Percentiles rank a stretch among this genome's conserved stretches.
These are phyloP conservation scores for Pollicipes pollicipes DNA, from an alignment of 1,140 invertebrate species.

Conservation along the genomic window DNA sequence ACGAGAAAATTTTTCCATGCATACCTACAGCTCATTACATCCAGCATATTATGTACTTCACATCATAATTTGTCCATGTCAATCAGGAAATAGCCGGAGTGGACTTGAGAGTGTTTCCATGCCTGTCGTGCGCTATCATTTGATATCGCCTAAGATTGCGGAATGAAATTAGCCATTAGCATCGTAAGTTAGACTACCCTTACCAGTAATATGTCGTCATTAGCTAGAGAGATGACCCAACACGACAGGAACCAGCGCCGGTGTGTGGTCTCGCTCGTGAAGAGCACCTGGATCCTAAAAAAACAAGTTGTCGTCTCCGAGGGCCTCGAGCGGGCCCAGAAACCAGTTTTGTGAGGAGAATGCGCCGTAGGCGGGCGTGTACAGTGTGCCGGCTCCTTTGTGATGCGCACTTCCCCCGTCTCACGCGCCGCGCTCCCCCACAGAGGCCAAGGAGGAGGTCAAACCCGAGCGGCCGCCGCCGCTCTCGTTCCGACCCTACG, in stretches of 20 bases:
- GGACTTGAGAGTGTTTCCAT: neutral
- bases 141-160: neutral
- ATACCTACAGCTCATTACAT: too few species aligned
- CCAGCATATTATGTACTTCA: neutral
- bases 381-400: too few species aligned
- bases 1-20: too few species aligned
- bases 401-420: too few species aligned
- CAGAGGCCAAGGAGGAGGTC: neutral
- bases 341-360: too few species aligned
- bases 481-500: slow-evolving; percentile 19
- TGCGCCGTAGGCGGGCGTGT: too few species aligned
- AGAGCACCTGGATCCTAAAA: neutral
- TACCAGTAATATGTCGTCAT: neutral
- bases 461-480: slow-evolving; percentile 4
- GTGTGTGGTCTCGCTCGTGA: neutral
- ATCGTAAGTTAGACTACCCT: neutral
- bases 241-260: neutral
- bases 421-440: too few species aligned
- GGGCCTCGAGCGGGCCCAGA: too few species aligned
- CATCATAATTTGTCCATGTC: neutral
- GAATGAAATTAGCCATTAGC: neutral
- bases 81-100: neutral
- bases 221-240: neutral
- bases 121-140: neutral
- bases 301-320: too few species aligned